Evolutionary conservation across 2,888 invertebrate genomes (phyloP).

Genomic region (Neoascia interrupta): DNA sequence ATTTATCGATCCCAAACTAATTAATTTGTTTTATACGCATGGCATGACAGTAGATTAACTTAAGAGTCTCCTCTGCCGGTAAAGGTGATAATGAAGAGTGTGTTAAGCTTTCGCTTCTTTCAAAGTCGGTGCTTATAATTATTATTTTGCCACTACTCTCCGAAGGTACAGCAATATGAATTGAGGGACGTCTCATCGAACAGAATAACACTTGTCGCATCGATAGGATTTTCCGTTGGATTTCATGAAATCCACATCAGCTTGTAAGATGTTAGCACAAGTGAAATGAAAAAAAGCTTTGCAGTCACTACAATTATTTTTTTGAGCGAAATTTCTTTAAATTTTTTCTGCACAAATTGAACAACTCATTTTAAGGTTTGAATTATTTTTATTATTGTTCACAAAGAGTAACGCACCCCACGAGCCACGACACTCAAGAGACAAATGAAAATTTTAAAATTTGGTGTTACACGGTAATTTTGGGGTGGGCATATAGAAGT

Average conservation of each 20-base stretch:
- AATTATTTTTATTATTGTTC: too few species aligned
- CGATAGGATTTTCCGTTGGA: background rate
- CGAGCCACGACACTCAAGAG: too few species aligned
- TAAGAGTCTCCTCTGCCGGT: background rate
- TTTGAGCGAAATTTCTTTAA: background rate
- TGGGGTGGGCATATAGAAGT: too few species aligned
- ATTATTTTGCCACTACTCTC: background rate
- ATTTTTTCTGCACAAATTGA: too few species aligned
- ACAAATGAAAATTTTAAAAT: too few species aligned
- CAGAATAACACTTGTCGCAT: background rate
- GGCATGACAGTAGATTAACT: background rate
- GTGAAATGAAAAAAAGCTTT: background rate
- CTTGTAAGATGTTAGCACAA: background rate
- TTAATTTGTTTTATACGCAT: background rate
- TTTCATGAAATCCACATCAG: background rate
- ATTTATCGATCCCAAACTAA: background rate
- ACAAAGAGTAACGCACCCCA: too few species aligned
- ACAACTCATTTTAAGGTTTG: too few species aligned
- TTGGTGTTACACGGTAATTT: too few species aligned
- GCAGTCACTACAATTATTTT: background rate
- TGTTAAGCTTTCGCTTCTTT: background rate
- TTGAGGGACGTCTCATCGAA: background rate
- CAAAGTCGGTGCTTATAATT: background rate
- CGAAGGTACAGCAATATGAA: background rate
- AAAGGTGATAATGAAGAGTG: background rate